Base-by-base conservation (phyloP, 2,113 vertebrate genomes). In the Sakesphorus luctuosus region DNA sequence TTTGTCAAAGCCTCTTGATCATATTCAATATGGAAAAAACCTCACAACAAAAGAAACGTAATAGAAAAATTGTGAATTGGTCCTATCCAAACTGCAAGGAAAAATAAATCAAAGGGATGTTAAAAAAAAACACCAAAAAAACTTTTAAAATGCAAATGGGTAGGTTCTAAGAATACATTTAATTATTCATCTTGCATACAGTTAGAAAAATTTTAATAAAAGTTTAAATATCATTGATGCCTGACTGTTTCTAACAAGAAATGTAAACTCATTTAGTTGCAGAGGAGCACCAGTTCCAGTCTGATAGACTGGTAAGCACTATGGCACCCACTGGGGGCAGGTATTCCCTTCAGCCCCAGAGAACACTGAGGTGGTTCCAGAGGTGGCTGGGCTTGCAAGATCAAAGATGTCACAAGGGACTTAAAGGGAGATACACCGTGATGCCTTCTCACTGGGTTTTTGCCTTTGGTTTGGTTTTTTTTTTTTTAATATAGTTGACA, bases 1-100 rank as follows among this genome's bases (percentile, higher is more conserved):
- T 84, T 96, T 96, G 96, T 96, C 96, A 97, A 95, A 96, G 69
- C 36, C 77, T 83, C 95, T 93, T 96, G 94, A 96, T 95, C 81
- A 69, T 55, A 92, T 79, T 91, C 94, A 96, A 87, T 62, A 94
- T 2, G 14, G 56, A 82, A 85, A 92, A 82, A 78, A 25, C 0
- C 31, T 84, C 59, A 43, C 44, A 76, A 86, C 69, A 93, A 87
- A 96, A 93, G 88, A 85, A 84, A 83, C 0, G 12, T 46, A 55
- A 35, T 93, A 72, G 38, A 84, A 76, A 80, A 95, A 75, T 23
- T 40, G 56, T 81, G 43, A 94, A 77, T 63, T 50, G 58, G 67
- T 74, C 72, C 80, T 69, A 92, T 46, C 67, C 80, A 87, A 88
- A 84, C 56, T 71, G 55, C 72, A 89, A 80, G 66, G 71, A 96